Conservation (phyloP, 2,888 invertebrate genomes). For the Epistrophe eligans region DNA sequence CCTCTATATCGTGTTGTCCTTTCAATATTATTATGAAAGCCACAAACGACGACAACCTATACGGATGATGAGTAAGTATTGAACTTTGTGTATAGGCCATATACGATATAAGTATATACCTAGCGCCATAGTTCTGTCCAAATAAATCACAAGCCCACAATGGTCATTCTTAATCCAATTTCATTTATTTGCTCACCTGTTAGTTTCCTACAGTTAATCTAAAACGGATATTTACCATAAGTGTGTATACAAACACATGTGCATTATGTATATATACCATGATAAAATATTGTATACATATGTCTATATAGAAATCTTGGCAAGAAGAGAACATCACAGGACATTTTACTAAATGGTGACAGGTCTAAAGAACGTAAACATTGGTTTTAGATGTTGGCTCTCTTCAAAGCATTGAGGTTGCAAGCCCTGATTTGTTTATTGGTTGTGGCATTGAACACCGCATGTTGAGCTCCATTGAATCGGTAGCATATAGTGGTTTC, state of each 20-base stretch:
- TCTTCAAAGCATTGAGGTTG: constrained; percentile 33
- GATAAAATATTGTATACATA: background rate
- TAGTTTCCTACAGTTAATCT: constrained; percentile 35
- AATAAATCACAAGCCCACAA: constrained; percentile 32
- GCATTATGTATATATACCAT: background rate
- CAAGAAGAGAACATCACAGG: constrained; percentile 31
- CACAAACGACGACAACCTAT: background rate
- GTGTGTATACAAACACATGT: background rate
- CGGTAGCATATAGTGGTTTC: background rate
- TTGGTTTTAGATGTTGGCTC: constrained; percentile 27
- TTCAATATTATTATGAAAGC: background rate
- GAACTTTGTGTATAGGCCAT: background rate
- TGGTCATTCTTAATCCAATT: constrained; percentile 20
- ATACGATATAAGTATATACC: background rate
- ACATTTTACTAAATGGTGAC: constrained; percentile 27
- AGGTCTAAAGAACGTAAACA: constrained; percentile 29
- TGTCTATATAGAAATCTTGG: constrained; percentile 1
- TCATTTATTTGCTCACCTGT: constrained; percentile 35
- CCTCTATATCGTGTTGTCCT: background rate
- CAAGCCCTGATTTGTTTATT: constrained; percentile 25
- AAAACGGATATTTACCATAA: constrained; percentile 18
- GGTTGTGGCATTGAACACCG: constrained; percentile 18
- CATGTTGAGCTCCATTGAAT: background rate
- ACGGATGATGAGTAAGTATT: background rate
- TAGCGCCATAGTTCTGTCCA: background rate